Evolutionary conservation across 2,888 invertebrate genomes (phyloP).

Genomic region (Thecocarcelia acutangulata): DNA sequence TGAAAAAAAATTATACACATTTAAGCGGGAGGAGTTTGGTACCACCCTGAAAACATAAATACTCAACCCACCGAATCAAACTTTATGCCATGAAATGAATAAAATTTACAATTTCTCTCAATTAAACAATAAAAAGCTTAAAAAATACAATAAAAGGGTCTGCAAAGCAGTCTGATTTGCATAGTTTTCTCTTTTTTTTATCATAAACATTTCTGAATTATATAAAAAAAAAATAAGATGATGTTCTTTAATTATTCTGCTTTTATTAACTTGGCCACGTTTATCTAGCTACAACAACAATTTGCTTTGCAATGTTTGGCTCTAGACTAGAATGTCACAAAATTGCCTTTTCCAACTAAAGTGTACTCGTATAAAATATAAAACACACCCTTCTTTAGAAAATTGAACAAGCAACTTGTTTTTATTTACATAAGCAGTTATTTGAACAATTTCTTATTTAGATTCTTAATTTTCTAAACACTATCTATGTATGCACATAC

Average conservation of each 20-base stretch:
- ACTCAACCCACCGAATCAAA: constrained; percentile 34
- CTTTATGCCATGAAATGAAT: constrained; percentile 8
- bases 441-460: constrained; percentile 53
- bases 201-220: too few relatives aligned
- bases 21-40: constrained; percentile 55
- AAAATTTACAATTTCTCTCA: constrained; percentile 53
- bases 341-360: not conserved
- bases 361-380: not conserved
- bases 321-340: too few relatives aligned
- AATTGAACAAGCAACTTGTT: constrained; percentile 25
- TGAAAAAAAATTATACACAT: constrained; percentile 18
- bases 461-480: constrained; percentile 55
- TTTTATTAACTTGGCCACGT: too few relatives aligned
- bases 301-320: too few relatives aligned
- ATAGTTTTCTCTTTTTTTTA: too few relatives aligned
- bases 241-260: too few relatives aligned
- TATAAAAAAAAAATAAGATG: too few relatives aligned
- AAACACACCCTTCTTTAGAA: not conserved
- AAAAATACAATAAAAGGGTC: not conserved
- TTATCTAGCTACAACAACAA: too few relatives aligned
- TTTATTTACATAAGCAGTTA: constrained; percentile 35
- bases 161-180: too few relatives aligned
- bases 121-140: constrained; percentile 42
- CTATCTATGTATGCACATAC: not conserved
- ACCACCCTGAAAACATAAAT: constrained; percentile 51